Percentiles rank a stretch among this genome's conserved stretches.
Evolutionary conservation across 2,888 invertebrate genomes (phyloP).

Genomic region (Cataglyphis livida): DNA sequence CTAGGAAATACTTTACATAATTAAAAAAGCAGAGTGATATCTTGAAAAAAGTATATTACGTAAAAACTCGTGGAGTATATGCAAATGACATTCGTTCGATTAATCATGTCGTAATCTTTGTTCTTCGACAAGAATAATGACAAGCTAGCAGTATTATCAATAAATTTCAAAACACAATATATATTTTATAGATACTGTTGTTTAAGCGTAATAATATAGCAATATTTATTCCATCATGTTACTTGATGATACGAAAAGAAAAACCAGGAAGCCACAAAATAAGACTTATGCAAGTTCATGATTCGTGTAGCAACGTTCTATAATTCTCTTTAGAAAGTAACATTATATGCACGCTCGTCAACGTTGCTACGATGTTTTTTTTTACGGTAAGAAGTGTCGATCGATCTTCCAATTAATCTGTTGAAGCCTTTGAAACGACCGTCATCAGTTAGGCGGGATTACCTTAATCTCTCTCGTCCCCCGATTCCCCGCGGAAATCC

Average conservation of each 20-base stretch:
- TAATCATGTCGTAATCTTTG: background rate
- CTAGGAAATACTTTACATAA: background rate
- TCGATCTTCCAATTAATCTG: conserved; percentile 82
- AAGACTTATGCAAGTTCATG: background rate
- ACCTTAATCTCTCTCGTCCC: conserved; percentile 80
- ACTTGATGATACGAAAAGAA: background rate
- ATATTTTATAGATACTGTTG: background rate
- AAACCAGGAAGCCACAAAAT: conserved; percentile 13
- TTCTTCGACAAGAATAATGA: background rate
- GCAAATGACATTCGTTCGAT: background rate
- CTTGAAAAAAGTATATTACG: background rate
- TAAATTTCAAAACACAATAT: background rate
- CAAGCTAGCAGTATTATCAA: background rate
- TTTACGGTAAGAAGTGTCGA: conserved; percentile 62
- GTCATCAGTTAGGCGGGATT: conserved; percentile 83
- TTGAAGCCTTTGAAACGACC: conserved; percentile 83
- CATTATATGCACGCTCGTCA: conserved; percentile 8
- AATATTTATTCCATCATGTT: background rate
- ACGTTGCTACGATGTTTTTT: conserved; percentile 30
- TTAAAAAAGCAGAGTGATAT: background rate
- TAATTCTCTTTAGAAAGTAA: conserved; percentile 17
- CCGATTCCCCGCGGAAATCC: conserved; percentile 55
- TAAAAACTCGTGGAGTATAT: background rate
- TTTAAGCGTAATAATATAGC: background rate
- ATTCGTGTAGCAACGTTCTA: background rate